Percentiles rank a stretch among this genome's conserved stretches.
Conservation (phyloP, 2,888 invertebrate species). For the Drosophila infuscata region DNA sequence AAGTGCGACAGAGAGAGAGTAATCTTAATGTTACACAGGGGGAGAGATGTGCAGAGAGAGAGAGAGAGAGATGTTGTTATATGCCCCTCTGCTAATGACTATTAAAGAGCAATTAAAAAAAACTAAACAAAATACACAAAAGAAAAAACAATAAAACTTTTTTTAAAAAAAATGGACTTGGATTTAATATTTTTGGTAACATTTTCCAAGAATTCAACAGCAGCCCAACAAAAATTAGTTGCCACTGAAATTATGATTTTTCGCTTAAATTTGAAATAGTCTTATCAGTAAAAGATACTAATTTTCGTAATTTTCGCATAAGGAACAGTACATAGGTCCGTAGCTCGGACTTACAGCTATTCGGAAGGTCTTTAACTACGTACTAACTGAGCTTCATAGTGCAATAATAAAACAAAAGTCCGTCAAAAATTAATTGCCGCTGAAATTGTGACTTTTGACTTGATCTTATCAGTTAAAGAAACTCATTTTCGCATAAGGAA, state of each 20-base stretch:
- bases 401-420: constrained; percentile 29
- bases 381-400: constrained; percentile 4
- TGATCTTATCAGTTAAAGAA: neutral
- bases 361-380: neutral
- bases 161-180: neutral
- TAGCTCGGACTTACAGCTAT: neutral
- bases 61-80: constrained; percentile 5
- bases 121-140: constrained; percentile 3
- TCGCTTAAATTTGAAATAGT: neutral
- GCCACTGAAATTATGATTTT: neutral
- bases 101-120: constrained; percentile 53
- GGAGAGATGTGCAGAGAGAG: neutral
- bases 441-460: neutral
- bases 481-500: neutral
- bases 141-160: constrained; percentile 5
- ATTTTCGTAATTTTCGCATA: neutral
- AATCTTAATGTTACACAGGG: neutral
- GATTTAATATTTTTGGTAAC: neutral
- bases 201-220: constrained; percentile 23
- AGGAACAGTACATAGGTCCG: neutral
- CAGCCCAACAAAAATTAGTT: neutral
- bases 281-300: neutral
- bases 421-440: neutral
- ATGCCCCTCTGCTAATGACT: constrained; percentile 57
- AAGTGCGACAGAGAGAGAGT: neutral